Base-by-base conservation (phyloP, 2,797 vertebrate species). In the Sibirionetta formosa region DNA sequence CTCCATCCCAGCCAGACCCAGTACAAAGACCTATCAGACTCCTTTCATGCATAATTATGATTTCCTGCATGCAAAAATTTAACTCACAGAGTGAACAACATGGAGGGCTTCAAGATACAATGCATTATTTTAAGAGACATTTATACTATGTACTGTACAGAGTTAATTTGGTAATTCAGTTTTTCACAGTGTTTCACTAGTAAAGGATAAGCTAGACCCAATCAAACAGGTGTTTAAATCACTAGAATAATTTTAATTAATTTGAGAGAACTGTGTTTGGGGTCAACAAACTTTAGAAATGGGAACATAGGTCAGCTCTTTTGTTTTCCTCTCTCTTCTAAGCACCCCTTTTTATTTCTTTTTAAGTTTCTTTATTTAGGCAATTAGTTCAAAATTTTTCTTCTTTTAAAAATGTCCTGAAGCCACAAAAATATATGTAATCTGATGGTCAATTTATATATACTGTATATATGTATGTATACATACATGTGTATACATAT, bases 11-110 rank as follows among this genome's bases (percentile, higher is more conserved):
- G 48, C 23, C 23, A 24, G 48, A 48, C 23, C 23, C 23, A 48
- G 48, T 48, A 48, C 48, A 24, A 48, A 48, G 35, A 87, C 3
- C 23, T 76, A 24, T 86, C 53, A 36, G n/a, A 13, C 91, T 69
- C 44, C 84, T 93, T 95, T 86, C 36, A 54, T 92, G 85, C 66
- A 38, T 58, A 90, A 66, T 63, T 40, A 85, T 31, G 44, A 23
- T 35, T 53, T 77, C 56, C 73, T 18, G 69, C 53, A 7, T 56
- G 56, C 44, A 51, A 42, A 31, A 91, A 88, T 92, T 87, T 77
- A 71, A 56, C 46, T 95, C 69, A 38, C 12, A 14, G 8, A 80
- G 46, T 44, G 14, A 50, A 44, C 18, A 19, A 16, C 68, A 91
- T 91, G 76, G 72, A 88, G 58, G 48, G 42, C 53, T 91, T 93